Evolutionary conservation across 2,113 vertebrate species (phyloP).

Genomic region (Mola mola): DNA sequence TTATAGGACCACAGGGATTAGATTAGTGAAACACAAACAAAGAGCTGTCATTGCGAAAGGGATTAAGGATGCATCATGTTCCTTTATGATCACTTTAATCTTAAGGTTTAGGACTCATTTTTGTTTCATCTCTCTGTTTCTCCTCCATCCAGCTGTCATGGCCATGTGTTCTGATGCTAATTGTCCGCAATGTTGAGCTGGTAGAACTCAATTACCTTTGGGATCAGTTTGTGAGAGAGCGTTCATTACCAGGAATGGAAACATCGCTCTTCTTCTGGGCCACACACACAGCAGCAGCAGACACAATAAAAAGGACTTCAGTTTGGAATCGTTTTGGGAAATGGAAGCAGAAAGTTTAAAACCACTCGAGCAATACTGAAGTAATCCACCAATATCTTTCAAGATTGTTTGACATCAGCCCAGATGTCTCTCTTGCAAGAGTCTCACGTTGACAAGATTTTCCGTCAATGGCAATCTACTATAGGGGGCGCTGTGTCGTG

Average conservation of each 20-base stretch:
- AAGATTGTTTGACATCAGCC: conserved; percentile 59
- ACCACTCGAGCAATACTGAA: conserved; percentile 7
- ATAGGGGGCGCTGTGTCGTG: no score
- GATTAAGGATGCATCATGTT: conserved; percentile 6
- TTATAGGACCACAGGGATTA: conserved; percentile 47
- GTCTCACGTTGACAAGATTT: no score
- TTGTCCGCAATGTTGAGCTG: conserved; percentile 42
- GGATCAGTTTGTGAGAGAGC: conserved; percentile 36
- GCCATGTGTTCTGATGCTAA: conserved; percentile 40
- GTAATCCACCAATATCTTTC: conserved; percentile 51
- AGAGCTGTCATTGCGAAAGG: conserved; percentile 25
- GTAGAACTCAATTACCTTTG: conserved; percentile 59
- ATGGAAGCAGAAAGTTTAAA: conserved; percentile 23
- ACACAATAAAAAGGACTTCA: conserved; percentile 14
- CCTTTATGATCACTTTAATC: conserved; percentile 17
- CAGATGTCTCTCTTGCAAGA: conserved; percentile 58
- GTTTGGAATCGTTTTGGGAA: conserved; percentile 20
- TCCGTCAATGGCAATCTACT: no score
- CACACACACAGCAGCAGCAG: conserved; percentile 27
- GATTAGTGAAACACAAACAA: conserved; percentile 46
- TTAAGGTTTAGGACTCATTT: no score
- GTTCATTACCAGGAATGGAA: conserved; percentile 62
- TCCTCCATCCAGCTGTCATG: conserved; percentile 3
- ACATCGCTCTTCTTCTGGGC: conserved; percentile 46
- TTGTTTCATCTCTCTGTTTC: not conserved